These are phyloP conservation scores for Odontocerum albicorne DNA, from an alignment of 2,888 invertebrate species.

Conservation along the genomic window DNA sequence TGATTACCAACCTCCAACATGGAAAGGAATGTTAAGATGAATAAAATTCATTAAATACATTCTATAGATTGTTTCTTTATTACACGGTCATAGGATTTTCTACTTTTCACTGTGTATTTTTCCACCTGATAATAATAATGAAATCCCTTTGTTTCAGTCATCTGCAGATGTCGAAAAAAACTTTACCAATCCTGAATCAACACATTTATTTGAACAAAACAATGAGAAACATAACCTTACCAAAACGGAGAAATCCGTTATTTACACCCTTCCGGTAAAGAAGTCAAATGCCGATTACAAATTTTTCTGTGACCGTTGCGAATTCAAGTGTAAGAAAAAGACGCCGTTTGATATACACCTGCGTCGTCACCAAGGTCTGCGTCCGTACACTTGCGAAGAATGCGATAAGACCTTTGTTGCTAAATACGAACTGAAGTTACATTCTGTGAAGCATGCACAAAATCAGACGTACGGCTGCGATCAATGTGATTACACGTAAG, in stretches of 20 bases:
- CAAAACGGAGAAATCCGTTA: neutral
- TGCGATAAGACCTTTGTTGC: constrained; percentile 25
- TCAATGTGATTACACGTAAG: constrained; percentile 27
- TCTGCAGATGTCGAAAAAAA: too few species aligned
- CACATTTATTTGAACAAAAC: too few species aligned
- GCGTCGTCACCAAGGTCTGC: constrained; percentile 22
- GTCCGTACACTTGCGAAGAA: constrained; percentile 17
- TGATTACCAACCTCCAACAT: too few species aligned
- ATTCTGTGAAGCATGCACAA: constrained; percentile 23
- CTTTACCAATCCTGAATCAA: too few species aligned
- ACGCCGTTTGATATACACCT: constrained; percentile 31
- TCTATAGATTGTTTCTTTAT: too few species aligned
- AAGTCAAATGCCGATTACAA: constrained; percentile 2
- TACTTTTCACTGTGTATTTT: too few species aligned
- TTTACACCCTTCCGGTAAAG: neutral
- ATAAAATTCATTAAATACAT: too few species aligned
- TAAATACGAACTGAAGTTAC: constrained; percentile 26
- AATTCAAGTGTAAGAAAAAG: constrained; percentile 28
- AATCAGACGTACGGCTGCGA: constrained; percentile 18
- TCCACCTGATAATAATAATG: too few species aligned
- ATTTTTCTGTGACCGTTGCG: constrained; percentile 30
- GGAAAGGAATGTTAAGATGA: too few species aligned
- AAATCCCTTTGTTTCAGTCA: too few species aligned
- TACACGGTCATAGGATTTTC: too few species aligned
- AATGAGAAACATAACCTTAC: too few species aligned